Evolutionary conservation across 2,888 invertebrate genomes (phyloP).

Genomic region (Hesperia comma): DNA sequence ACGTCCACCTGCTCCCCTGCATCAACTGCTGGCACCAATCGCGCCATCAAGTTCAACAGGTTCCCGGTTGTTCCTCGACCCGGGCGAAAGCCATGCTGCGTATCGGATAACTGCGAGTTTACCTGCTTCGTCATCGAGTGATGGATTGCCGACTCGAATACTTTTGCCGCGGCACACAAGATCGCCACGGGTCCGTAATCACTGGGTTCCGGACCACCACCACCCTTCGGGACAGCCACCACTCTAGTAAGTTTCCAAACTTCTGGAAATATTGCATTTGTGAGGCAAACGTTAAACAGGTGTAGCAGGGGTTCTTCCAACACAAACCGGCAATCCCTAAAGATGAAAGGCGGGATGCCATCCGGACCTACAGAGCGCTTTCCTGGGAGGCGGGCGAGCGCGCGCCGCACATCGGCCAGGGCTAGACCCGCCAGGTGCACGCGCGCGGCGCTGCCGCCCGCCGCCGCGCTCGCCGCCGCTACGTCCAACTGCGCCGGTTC

Average conservation of each 20-base stretch:
- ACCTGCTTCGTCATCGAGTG: neutral
- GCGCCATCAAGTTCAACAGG: too few relatives aligned
- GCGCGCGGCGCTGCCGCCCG: neutral
- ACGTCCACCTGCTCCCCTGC: too few relatives aligned
- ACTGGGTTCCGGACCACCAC: constrained; percentile 13
- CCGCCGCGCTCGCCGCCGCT: neutral
- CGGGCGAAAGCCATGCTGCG: too few relatives aligned
- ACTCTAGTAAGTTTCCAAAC: constrained; percentile 37
- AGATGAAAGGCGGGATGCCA: constrained; percentile 38
- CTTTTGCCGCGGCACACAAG: constrained; percentile 23
- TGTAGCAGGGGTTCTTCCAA: constrained; percentile 32
- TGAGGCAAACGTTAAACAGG: constrained; percentile 32
- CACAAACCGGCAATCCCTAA: constrained; percentile 30
- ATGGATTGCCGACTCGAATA: constrained; percentile 29
- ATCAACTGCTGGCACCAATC: too few relatives aligned
- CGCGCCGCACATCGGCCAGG: constrained; percentile 5
- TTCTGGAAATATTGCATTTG: constrained; percentile 17
- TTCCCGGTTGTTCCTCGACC: too few relatives aligned
- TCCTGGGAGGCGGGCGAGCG: constrained; percentile 24
- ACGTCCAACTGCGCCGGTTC: constrained; percentile 15
- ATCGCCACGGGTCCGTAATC: constrained; percentile 30
- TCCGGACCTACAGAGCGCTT: constrained; percentile 39
- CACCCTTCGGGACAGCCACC: constrained; percentile 34
- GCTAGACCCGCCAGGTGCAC: neutral
- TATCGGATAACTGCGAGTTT: too few relatives aligned